Evolutionary conservation across 2,888 invertebrate species (phyloP).

Genomic region (Chironomus tentans): DNA sequence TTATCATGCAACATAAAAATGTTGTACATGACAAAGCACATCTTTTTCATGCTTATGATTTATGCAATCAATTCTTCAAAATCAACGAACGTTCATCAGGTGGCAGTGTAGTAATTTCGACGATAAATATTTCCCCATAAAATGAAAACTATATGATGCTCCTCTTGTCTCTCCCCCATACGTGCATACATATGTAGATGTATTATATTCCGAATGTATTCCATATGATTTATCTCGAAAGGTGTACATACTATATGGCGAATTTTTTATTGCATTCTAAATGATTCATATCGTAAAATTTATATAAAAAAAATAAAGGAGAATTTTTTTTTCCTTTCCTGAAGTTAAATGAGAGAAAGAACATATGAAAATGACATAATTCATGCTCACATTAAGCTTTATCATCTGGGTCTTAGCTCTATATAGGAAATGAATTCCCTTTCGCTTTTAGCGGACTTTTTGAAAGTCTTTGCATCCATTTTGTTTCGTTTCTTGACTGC

Average conservation of each 20-base stretch:
- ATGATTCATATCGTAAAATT: not conserved
- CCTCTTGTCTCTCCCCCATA: not conserved
- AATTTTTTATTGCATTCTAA: not conserved
- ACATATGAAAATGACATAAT: conserved; percentile 4
- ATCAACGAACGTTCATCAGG: conserved; percentile 15
- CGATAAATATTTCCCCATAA: not conserved
- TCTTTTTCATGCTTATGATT: not conserved
- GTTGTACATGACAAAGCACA: not conserved
- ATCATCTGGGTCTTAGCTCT: conserved; percentile 14
- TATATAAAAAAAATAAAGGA: not conserved
- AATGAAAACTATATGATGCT: not conserved
- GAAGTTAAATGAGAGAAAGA: not conserved
- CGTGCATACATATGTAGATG: not conserved
- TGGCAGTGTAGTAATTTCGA: not conserved
- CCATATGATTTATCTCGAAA: not conserved
- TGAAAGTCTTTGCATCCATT: no score
- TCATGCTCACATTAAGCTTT: conserved; percentile 5
- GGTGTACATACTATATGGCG: not conserved
- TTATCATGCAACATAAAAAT: not conserved
- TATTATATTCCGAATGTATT: no score
- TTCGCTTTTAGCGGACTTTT: no score
- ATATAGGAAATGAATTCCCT: no score
- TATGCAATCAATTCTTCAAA: conserved; percentile 11
- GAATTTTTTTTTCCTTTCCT: not conserved
- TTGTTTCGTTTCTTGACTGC: no score